Conservation (phyloP, 2,113 vertebrate species). For the Crotalus helleri region DNA sequence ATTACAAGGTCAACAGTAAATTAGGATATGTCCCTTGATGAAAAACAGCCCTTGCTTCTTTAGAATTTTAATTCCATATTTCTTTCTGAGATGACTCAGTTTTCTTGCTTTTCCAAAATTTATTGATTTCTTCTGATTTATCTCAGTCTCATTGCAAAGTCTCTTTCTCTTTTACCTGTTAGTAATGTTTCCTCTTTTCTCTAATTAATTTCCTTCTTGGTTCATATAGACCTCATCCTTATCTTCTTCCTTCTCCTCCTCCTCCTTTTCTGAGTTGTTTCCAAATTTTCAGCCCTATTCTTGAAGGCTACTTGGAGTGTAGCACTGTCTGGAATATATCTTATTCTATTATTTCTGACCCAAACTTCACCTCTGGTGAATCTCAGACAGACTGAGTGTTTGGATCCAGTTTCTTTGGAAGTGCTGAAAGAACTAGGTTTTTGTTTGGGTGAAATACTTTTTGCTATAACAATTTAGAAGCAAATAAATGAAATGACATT, state of each 20-base stretch:
- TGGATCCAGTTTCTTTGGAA: conserved; percentile 46
- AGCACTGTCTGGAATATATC: not conserved
- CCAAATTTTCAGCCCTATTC: not conserved
- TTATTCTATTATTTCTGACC: not conserved
- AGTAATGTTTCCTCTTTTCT: not conserved
- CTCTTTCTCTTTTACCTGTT: not conserved
- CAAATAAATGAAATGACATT: conserved; percentile 16
- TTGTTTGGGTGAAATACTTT: conserved; percentile 44
- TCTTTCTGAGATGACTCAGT: not conserved
- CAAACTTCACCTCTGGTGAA: not conserved
- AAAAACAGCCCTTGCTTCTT: not conserved
- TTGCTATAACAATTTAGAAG: not conserved
- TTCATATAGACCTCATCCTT: not conserved
- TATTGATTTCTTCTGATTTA: not conserved
- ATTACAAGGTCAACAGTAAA: not conserved
- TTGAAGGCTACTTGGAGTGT: not conserved
- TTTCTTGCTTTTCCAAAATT: not conserved
- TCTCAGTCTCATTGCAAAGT: not conserved
- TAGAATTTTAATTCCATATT: not conserved
- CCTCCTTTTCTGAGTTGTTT: not conserved
- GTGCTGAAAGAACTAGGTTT: conserved; percentile 50
- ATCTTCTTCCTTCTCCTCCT: not conserved
- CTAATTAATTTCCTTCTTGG: not conserved
- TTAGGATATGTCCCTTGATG: not conserved
- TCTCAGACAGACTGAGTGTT: conserved; percentile 51